Percentiles rank a stretch among this genome's conserved stretches.
Conservation (phyloP, 1,140 invertebrate genomes). For the Ooceraea biroi region DNA sequence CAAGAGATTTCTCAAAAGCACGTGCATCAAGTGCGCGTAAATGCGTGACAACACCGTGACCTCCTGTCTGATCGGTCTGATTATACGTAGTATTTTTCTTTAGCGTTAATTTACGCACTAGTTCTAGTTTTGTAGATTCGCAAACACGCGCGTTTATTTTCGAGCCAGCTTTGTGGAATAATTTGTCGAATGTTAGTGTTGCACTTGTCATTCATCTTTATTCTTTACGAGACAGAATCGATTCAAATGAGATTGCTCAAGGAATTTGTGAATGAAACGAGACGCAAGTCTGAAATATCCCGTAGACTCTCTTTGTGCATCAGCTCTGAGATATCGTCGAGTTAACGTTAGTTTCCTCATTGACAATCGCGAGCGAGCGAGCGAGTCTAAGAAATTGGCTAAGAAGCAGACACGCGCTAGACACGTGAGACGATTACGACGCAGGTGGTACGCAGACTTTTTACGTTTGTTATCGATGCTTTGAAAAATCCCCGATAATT, state of each 20-base stretch:
- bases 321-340: neutral
- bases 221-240: too few relatives aligned
- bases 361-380: neutral
- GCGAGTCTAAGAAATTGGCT: neutral
- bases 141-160: neutral
- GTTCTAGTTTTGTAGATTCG: constrained; percentile 23
- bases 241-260: neutral
- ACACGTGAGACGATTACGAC: constrained; percentile 23
- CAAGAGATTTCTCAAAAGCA: constrained; percentile 19
- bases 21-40: neutral
- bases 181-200: too few relatives aligned
- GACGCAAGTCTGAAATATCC: neutral
- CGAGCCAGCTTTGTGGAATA: neutral
- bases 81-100: neutral
- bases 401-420: constrained; percentile 30
- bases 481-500: constrained; percentile 32
- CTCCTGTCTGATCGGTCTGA: constrained; percentile 11
- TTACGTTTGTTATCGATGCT: neutral
- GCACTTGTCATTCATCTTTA: too few relatives aligned
- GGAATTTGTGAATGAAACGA: neutral
- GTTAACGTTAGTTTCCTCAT: neutral
- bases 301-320: neutral
- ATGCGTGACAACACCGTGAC: neutral
- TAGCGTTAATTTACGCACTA: neutral
- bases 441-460: neutral